These are phyloP conservation scores for Galago senegalensis DNA, from an alignment of 2,797 vertebrate species.

Conservation along the genomic window DNA sequence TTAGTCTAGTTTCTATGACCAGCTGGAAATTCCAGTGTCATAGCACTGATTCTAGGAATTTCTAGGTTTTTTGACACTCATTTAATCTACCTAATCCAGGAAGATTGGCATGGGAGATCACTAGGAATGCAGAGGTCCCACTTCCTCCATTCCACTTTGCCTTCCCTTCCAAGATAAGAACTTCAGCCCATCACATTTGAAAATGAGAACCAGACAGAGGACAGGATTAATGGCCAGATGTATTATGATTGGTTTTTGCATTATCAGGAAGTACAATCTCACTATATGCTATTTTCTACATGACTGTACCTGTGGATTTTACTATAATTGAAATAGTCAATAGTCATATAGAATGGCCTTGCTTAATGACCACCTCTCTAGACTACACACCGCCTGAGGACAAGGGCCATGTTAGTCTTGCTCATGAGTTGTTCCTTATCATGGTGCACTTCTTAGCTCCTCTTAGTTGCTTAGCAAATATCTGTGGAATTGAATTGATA, in stretches of 20 bases:
- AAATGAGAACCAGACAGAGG: background rate
- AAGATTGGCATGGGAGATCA: background rate
- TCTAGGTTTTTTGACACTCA: background rate
- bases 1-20: background rate
- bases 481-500: conserved; percentile 47
- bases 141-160: background rate
- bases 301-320: conserved; percentile 24
- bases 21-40: background rate
- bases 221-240: background rate
- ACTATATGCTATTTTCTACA: conserved; percentile 27
- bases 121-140: background rate
- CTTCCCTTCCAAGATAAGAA: background rate
- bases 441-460: background rate
- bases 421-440: background rate
- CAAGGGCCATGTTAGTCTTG: background rate
- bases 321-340: background rate
- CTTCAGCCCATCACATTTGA: background rate
- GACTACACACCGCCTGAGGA: background rate
- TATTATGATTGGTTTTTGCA: background rate
- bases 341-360: background rate
- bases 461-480: conserved; percentile 36
- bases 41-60: background rate
- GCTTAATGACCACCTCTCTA: background rate
- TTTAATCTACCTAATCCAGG: background rate
- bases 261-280: conserved; percentile 32